Percentiles rank a stretch among this genome's conserved stretches.
phyloP scores from a whole-genome alignment of 2,888 invertebrate species.

The Meliscaeva auricollis region DNA sequence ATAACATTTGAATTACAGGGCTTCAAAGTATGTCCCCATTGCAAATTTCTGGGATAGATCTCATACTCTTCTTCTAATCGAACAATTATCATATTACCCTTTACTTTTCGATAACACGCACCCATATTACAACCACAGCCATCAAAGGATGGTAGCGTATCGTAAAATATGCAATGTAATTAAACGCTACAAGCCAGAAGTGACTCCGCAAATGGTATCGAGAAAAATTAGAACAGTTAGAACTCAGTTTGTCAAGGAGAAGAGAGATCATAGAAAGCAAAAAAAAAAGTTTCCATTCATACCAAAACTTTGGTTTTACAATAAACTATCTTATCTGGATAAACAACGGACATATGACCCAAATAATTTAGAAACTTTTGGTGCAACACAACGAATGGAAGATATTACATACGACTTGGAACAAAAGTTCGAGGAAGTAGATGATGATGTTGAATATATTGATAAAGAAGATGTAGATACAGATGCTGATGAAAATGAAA shows the following conservation, averaged over 20 bases:
- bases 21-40: neutral
- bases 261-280: neutral
- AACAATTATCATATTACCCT: constrained; percentile 7
- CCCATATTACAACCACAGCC: neutral
- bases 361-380: neutral
- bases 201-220: neutral
- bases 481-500: neutral
- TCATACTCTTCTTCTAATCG: constrained; percentile 15
- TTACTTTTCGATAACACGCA: constrained; percentile 4
- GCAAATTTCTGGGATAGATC: constrained; percentile 13
- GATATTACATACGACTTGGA: neutral
- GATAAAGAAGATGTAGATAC: no score
- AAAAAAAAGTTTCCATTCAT: neutral
- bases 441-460: neutral
- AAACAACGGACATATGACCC: neutral
- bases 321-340: constrained; percentile 17
- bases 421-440: neutral
- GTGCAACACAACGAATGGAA: no score
- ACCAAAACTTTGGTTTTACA: constrained; percentile 43
- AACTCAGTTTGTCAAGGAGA: constrained; percentile 22
- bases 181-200: neutral
- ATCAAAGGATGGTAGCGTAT: neutral
- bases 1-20: no score
- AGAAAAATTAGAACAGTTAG: constrained; percentile 25
- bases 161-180: neutral